Evolutionary conservation across 2,113 vertebrate genomes (phyloP).

Genomic region (Pachypanchax playfairii): DNA sequence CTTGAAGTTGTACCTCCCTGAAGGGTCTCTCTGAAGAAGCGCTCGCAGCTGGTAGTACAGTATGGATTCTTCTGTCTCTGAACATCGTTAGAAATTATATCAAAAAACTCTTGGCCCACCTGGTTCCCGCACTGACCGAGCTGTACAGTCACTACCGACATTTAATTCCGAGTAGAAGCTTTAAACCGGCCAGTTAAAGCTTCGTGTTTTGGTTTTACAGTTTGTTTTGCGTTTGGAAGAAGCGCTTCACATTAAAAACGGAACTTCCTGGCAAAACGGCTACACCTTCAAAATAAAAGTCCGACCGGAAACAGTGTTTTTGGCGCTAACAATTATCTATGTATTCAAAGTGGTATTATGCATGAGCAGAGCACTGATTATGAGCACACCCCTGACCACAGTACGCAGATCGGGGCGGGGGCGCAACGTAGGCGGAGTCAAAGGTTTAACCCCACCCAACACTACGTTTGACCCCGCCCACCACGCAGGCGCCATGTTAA

Average conservation of each 20-base stretch:
- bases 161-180: slow-evolving; percentile 40
- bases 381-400: no score
- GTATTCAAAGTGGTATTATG: no score
- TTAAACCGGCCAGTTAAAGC: background rate
- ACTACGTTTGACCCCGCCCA: no score
- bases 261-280: slow-evolving; percentile 22
- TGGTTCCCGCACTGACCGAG: slow-evolving; percentile 98
- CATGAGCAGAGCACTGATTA: no score
- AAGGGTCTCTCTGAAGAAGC: slow-evolving; percentile 84
- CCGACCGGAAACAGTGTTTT: no score
- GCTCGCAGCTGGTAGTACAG: slow-evolving; percentile 77
- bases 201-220: rapidly evolving
- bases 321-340: no score
- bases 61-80: slow-evolving; percentile 77
- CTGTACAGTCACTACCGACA: slow-evolving; percentile 92
- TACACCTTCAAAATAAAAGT: slow-evolving; percentile 46
- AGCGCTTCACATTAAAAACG: rapidly evolving
- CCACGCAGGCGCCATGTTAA: no score
- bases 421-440: no score
- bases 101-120: slow-evolving; percentile 88
- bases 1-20: slow-evolving; percentile 76
- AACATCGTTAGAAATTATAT: slow-evolving; percentile 79
- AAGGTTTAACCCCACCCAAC: no score
- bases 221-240: background rate
- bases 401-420: no score